Evolutionary conservation across 2,113 vertebrate genomes (phyloP).

Genomic region (Calidris pugnax): DNA sequence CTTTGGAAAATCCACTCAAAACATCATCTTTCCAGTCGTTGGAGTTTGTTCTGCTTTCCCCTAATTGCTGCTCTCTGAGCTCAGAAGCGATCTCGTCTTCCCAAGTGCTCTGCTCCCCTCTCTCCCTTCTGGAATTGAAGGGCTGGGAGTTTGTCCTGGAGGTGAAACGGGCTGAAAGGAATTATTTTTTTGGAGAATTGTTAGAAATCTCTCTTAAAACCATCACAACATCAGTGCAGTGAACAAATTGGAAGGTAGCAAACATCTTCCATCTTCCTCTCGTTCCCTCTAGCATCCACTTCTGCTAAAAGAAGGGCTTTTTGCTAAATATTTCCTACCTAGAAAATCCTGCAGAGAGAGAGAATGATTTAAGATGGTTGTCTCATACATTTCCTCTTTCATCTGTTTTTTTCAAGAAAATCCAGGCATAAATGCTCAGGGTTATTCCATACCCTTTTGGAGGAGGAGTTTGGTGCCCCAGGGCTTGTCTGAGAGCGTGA

Average conservation of each 20-base stretch:
- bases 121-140: not conserved
- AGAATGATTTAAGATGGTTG: not conserved
- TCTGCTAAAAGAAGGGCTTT: not conserved
- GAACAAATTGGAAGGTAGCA: not conserved
- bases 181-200: not conserved
- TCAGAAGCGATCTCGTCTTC: accelerated
- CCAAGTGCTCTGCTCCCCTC: accelerated
- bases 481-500: not conserved
- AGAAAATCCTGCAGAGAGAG: not conserved
- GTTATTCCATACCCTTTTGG: not conserved
- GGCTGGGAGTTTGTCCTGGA: not conserved
- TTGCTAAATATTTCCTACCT: not conserved
- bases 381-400: not conserved
- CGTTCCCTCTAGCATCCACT: not conserved
- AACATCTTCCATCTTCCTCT: not conserved
- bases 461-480: not conserved
- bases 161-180: not conserved
- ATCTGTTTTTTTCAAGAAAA: not conserved
- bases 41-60: not conserved
- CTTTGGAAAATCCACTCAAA: not conserved
- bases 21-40: accelerated
- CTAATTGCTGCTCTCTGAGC: not conserved
- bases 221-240: accelerated
- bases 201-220: not conserved
- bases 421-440: not conserved